phyloP scores from a whole-genome alignment of 1,140 invertebrate species.

The Agrypnia vestita region DNA sequence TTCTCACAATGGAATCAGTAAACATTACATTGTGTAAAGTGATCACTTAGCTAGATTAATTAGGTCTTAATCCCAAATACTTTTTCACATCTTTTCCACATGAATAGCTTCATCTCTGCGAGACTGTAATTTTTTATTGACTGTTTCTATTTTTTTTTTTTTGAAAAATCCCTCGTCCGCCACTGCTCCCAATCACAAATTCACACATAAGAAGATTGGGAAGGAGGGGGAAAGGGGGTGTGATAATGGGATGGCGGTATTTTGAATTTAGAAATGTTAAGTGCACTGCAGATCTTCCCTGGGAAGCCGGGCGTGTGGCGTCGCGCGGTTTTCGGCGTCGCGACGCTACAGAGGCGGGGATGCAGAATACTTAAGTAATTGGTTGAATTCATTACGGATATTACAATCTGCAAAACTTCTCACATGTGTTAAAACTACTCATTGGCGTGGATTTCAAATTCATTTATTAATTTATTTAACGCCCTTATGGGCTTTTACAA shows the following conservation, averaged over 20 bases:
- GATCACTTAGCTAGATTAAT: too few relatives aligned
- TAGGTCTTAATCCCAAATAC: too few relatives aligned
- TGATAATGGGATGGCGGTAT: conserved; percentile 32
- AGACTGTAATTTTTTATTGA: too few relatives aligned
- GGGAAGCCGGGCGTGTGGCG: conserved; percentile 35
- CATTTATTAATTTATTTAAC: too few relatives aligned
- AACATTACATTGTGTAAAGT: too few relatives aligned
- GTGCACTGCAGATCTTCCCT: conserved; percentile 33
- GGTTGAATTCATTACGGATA: conserved; percentile 28
- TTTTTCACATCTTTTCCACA: too few relatives aligned
- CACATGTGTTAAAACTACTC: too few relatives aligned
- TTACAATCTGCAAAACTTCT: background rate
- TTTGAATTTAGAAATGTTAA: conserved; percentile 46
- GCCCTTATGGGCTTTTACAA: too few relatives aligned
- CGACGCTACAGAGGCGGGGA: background rate
- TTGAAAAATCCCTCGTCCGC: background rate
- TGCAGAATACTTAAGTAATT: conserved; percentile 10
- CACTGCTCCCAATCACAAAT: conserved; percentile 24
- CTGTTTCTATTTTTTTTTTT: background rate
- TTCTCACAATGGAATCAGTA: too few relatives aligned
- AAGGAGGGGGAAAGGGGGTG: background rate
- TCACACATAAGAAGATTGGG: conserved; percentile 27
- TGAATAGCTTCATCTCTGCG: too few relatives aligned
- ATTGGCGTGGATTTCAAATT: too few relatives aligned
- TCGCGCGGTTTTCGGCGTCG: background rate